phyloP scores from a whole-genome alignment of 2,797 vertebrate species.

The Pampus argenteus region DNA sequence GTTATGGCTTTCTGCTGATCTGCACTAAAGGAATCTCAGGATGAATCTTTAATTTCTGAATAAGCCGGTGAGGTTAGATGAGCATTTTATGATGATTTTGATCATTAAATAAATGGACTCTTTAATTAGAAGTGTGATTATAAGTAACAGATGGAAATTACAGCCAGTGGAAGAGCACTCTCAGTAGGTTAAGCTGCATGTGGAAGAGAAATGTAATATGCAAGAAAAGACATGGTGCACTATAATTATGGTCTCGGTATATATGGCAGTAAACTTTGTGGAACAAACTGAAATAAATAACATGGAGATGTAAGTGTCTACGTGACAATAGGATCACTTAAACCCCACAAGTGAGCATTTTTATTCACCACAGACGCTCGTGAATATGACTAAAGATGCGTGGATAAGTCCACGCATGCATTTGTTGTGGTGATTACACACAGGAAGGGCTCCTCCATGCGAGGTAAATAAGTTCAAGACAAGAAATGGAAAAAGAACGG shows the following conservation, averaged over 20 bases:
- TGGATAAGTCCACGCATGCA: not conserved
- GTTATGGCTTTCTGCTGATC: not conserved
- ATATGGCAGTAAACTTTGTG: not conserved
- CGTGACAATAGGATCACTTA: not conserved
- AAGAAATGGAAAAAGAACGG: slow-evolving; percentile 30
- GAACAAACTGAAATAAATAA: not conserved
- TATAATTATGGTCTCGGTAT: not conserved
- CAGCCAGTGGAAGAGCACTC: not conserved
- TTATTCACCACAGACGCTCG: not conserved
- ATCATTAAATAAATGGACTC: not conserved
- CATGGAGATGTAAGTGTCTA: not conserved
- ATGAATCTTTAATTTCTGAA: not conserved
- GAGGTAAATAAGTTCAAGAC: not conserved
- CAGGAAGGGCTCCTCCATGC: not conserved
- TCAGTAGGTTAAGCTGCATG: not conserved
- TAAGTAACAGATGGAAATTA: slow-evolving; percentile 26
- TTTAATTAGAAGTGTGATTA: slow-evolving; percentile 33
- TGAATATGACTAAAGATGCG: not conserved
- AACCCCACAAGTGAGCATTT: not conserved
- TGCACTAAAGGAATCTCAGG: not conserved
- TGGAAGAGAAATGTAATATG: not conserved
- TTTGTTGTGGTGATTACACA: not conserved
- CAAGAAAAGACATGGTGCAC: not conserved
- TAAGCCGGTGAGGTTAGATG: too few species aligned
- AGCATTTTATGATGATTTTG: not conserved